These are phyloP conservation scores for Onthophagus sagittarius DNA, from an alignment of 2,888 invertebrate species.

Conservation along the genomic window DNA sequence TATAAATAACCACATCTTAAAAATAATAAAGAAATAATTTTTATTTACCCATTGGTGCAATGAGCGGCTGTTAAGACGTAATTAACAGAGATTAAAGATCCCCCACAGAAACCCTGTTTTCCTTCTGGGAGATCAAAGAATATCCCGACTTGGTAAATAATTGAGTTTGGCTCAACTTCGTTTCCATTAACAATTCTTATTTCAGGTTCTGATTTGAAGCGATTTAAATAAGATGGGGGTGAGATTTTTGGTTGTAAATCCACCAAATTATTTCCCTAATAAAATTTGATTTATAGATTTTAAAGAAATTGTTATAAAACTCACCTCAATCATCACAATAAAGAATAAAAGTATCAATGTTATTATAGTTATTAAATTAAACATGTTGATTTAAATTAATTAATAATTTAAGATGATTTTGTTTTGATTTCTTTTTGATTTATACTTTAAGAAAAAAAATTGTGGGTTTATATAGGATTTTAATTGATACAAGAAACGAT, in stretches of 20 bases:
- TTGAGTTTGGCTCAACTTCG: constrained; percentile 30
- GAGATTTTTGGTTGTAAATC: constrained; percentile 12
- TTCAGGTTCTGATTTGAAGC: background rate
- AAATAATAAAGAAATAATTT: background rate
- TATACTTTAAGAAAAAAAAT: background rate
- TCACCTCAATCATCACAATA: background rate
- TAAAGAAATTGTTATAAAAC: background rate
- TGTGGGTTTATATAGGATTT: background rate
- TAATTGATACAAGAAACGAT: background rate
- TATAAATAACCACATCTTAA: too few relatives aligned
- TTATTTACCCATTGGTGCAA: constrained; percentile 48
- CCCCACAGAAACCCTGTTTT: constrained; percentile 52
- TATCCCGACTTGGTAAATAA: constrained; percentile 32
- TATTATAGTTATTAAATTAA: background rate
- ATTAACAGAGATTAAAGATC: constrained; percentile 48
- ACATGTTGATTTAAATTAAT: background rate
- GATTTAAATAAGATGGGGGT: background rate
- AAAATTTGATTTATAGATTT: background rate
- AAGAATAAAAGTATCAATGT: background rate
- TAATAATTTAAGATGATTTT: background rate
- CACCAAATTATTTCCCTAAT: background rate
- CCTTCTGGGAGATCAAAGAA: constrained; percentile 31
- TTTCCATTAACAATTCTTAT: constrained; percentile 30
- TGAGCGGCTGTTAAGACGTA: constrained; percentile 55
- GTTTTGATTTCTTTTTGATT: background rate